phyloP scores from a whole-genome alignment of 2,113 vertebrate genomes.

The Machaerirhynchus nigripectus region DNA sequence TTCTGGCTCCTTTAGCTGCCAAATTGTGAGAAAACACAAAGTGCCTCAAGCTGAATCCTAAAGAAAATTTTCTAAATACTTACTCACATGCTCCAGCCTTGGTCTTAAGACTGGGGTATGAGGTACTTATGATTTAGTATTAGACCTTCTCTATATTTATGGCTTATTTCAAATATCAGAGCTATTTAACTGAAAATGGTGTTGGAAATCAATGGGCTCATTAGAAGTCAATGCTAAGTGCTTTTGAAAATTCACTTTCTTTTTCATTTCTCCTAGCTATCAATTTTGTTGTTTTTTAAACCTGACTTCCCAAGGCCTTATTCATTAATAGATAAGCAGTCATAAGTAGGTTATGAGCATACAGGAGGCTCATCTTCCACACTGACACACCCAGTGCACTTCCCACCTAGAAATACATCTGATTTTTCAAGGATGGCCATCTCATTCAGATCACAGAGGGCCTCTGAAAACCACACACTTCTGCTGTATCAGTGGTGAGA shows the following conservation, averaged over 20 bases:
- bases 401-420: not conserved
- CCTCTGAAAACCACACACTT: not conserved
- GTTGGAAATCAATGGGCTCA: slow-evolving; percentile 26
- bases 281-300: slow-evolving; percentile 35
- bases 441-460: not conserved
- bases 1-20: not conserved
- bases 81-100: not conserved
- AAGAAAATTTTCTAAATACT: not conserved
- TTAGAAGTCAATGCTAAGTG: slow-evolving; percentile 22
- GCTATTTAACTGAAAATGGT: not conserved
- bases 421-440: not conserved
- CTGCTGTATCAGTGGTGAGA: not conserved
- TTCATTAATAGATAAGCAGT: slow-evolving; percentile 37
- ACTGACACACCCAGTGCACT: not conserved
- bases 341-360: not conserved
- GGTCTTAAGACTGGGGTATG: not conserved
- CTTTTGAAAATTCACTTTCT: slow-evolving; percentile 42
- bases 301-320: not conserved
- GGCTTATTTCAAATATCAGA: not conserved
- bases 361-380: not conserved
- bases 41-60: not conserved
- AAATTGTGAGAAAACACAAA: not conserved
- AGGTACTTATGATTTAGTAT: not conserved
- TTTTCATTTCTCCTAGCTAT: slow-evolving; percentile 32
- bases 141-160: not conserved